Evolutionary conservation across 2,113 vertebrate genomes (phyloP).

Genomic region (Callocephalon fimbriatum): DNA sequence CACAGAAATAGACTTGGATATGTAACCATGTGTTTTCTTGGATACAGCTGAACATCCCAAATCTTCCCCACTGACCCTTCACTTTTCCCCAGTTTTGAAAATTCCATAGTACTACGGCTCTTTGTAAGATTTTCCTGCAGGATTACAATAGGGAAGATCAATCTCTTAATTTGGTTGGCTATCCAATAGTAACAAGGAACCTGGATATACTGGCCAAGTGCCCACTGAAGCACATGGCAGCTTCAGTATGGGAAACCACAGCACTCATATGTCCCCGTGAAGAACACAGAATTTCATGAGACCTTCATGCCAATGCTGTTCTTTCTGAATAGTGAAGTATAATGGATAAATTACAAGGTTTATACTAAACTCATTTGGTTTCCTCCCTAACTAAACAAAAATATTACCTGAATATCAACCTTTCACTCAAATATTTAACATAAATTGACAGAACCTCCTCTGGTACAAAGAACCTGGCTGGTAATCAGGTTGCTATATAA

Average conservation of each 20-base stretch:
- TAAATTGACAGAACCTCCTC: background rate
- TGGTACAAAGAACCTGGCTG: rapidly evolving
- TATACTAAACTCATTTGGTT: background rate
- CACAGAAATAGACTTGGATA: background rate
- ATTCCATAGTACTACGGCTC: background rate
- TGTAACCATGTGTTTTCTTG: rapidly evolving
- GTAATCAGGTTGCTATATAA: background rate
- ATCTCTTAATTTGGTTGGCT: background rate
- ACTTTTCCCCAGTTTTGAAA: background rate
- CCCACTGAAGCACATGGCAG: background rate
- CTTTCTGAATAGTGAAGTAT: background rate
- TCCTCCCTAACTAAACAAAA: background rate
- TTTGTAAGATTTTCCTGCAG: background rate
- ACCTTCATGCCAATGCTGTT: background rate
- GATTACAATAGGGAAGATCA: background rate
- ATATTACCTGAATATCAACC: background rate
- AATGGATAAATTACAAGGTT: background rate
- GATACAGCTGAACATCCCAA: background rate
- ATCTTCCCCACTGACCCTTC: background rate
- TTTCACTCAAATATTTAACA: background rate
- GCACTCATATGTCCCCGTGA: background rate
- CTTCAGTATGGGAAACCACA: background rate
- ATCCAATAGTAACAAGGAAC: background rate
- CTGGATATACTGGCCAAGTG: rapidly evolving
- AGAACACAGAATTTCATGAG: background rate